These are phyloP conservation scores for Dasypolia templi DNA, from an alignment of 2,888 invertebrate species.

Conservation along the genomic window DNA sequence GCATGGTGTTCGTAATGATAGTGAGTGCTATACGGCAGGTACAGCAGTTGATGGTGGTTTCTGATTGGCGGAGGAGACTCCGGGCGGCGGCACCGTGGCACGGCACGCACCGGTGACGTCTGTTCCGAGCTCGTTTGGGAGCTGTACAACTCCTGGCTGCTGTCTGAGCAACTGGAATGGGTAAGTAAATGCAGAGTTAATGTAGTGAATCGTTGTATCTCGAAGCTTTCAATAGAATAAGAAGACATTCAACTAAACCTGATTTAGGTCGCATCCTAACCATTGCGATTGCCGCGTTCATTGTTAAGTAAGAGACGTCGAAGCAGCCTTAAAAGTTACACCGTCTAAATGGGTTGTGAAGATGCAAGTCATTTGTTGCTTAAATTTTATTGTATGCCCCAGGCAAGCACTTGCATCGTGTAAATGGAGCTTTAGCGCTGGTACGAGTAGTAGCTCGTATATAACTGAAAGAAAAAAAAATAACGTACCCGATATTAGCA, in stretches of 20 bases:
- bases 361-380: background rate
- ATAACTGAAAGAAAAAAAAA: background rate
- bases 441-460: too few relatives aligned
- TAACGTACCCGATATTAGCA: conserved; percentile 86
- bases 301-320: too few relatives aligned
- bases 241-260: background rate
- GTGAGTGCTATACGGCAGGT: conserved; percentile 92
- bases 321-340: background rate
- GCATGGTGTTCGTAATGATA: conserved; percentile 83
- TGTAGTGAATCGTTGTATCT: conserved; percentile 12
- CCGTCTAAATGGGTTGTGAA: background rate
- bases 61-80: conserved; percentile 93
- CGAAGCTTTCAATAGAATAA: background rate
- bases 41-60: conserved; percentile 92
- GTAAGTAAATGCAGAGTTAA: conserved; percentile 14
- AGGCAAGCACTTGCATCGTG: background rate
- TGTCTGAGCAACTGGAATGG: conserved; percentile 83
- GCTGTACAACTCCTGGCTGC: conserved; percentile 87
- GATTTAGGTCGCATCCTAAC: background rate
- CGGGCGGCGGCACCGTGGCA: conserved; percentile 88
- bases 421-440: background rate
- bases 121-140: conserved; percentile 87
- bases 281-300: background rate
- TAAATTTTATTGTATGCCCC: background rate
- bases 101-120: conserved; percentile 84